A percentile compares a stretch with the other conserved stretches of the same genome.
phyloP scores from a whole-genome alignment of 2,797 vertebrate species.

The Spatula versicolor region DNA sequence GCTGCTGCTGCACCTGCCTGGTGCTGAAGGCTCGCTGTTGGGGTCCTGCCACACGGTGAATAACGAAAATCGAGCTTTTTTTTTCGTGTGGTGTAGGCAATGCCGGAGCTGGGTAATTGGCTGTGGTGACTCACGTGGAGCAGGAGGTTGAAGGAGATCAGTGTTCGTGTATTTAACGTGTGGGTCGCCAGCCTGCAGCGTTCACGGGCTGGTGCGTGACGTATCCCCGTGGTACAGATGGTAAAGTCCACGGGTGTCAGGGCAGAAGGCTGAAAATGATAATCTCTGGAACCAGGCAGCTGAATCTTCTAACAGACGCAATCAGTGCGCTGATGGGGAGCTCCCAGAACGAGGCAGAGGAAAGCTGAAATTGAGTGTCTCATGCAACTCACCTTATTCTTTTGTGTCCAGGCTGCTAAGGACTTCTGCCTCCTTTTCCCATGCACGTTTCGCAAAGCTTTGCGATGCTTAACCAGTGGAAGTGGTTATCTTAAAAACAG shows the following conservation, averaged over 20 bases:
- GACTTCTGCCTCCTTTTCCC: not conserved
- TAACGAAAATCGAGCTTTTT: not conserved
- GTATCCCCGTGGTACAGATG: not conserved
- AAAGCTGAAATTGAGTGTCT: not conserved
- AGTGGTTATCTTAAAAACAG: not conserved
- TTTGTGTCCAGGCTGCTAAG: not conserved
- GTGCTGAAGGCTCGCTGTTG: not conserved
- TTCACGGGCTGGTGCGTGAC: not conserved
- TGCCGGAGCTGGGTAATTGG: not conserved
- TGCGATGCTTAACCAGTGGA: not conserved
- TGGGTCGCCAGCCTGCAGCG: not conserved
- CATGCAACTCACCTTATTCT: not conserved
- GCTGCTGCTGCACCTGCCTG: rapidly evolving
- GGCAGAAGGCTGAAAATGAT: not conserved
- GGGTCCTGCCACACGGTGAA: rapidly evolving
- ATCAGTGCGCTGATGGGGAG: not conserved
- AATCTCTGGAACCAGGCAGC: not conserved
- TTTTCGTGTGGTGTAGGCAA: not conserved
- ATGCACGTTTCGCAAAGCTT: not conserved
- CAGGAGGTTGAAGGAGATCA: not conserved
- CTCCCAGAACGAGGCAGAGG: rapidly evolving
- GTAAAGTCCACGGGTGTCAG: not conserved
- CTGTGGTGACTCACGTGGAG: not conserved
- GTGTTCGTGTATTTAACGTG: not conserved
- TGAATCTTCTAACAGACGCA: rapidly evolving